phyloP scores from a whole-genome alignment of 2,797 vertebrate genomes.

The Potorous gilbertii region DNA sequence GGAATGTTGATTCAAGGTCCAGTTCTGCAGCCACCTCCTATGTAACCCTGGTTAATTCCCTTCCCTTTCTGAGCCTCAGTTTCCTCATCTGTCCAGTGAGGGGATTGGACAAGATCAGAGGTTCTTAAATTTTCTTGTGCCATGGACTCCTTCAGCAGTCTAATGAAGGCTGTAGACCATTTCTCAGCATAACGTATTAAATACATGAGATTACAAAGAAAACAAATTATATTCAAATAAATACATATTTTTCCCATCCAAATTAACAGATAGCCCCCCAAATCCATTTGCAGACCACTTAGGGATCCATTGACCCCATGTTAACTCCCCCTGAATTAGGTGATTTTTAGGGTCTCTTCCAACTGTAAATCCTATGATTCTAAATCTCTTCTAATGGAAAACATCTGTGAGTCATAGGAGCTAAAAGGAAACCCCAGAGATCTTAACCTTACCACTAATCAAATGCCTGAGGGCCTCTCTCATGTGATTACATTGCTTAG shows the following conservation, averaged over 20 bases:
- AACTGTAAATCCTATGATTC: background rate
- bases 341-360: background rate
- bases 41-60: background rate
- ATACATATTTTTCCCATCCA: background rate
- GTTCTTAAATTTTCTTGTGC: background rate
- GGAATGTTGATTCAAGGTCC: background rate
- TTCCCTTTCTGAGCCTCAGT: background rate
- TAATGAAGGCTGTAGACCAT: background rate
- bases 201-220: background rate
- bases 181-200: background rate
- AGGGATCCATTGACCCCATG: background rate
- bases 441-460: background rate
- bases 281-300: background rate
- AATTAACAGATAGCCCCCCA: background rate
- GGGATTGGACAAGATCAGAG: background rate
- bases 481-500: background rate
- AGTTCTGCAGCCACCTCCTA: background rate
- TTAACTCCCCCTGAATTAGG: background rate
- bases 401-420: background rate
- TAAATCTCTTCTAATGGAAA: background rate
- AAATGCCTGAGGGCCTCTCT: background rate
- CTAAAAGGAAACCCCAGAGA: background rate
- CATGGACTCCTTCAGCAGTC: background rate
- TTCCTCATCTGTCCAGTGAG: background rate
- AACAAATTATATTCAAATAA: background rate